phyloP scores from a whole-genome alignment of 2,888 invertebrate species.

The Syritta pipiens region DNA sequence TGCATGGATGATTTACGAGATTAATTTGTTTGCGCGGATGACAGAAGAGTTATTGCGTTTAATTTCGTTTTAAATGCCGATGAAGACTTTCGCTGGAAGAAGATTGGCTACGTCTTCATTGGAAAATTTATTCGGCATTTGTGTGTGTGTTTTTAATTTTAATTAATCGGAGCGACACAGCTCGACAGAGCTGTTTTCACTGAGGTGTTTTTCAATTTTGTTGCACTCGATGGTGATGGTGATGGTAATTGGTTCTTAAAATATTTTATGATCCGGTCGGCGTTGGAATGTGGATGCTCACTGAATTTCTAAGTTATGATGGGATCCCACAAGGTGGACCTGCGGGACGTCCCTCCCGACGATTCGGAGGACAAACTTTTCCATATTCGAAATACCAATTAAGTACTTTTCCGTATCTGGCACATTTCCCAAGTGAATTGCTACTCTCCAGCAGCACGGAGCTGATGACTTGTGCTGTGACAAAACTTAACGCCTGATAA shows the following conservation, averaged over 20 bases:
- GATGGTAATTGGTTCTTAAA: too few relatives aligned
- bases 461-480: conserved; percentile 23
- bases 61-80: conserved; percentile 58
- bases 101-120: conserved; percentile 19
- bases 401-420: conserved; percentile 6
- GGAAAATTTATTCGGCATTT: not conserved
- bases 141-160: too few relatives aligned
- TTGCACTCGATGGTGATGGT: too few relatives aligned
- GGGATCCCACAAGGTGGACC: too few relatives aligned
- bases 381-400: conserved; percentile 20
- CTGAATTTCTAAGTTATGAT: too few relatives aligned
- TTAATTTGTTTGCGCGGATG: conserved; percentile 61
- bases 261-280: too few relatives aligned
- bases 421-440: conserved; percentile 45
- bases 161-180: too few relatives aligned
- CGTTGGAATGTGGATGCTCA: too few relatives aligned
- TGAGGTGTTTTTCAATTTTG: too few relatives aligned
- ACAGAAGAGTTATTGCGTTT: conserved; percentile 65
- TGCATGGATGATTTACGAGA: conserved; percentile 58
- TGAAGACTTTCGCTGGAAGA: conserved; percentile 36
- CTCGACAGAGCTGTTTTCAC: too few relatives aligned
- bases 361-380: conserved; percentile 3
- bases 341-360: too few relatives aligned
- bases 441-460: not conserved
- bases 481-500: conserved; percentile 41